Conservation (phyloP, 2,888 invertebrate genomes). For the Abscondita cerata region DNA sequence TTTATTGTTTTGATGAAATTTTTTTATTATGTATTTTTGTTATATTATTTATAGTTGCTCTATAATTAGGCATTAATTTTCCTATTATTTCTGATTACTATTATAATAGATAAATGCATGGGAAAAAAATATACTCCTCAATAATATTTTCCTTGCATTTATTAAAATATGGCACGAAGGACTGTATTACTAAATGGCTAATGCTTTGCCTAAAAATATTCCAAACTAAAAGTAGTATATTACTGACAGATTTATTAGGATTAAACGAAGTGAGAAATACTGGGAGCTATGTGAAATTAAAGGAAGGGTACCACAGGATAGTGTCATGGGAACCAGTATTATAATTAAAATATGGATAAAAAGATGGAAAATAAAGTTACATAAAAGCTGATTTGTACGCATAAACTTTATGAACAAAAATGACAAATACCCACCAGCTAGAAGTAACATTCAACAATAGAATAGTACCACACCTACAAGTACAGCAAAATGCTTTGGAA, state of each 20-base stretch:
- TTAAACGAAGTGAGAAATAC: not conserved
- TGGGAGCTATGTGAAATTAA: not conserved
- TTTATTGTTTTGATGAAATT: too few relatives aligned
- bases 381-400: too few relatives aligned
- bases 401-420: too few relatives aligned
- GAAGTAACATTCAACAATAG: not conserved
- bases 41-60: too few relatives aligned
- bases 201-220: not conserved
- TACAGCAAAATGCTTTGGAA: too few relatives aligned
- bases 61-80: too few relatives aligned
- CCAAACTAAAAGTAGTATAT: too few relatives aligned
- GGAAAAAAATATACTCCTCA: not conserved
- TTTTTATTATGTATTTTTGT: too few relatives aligned
- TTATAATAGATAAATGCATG: not conserved
- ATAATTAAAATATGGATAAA: not conserved
- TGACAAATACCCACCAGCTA: too few relatives aligned
- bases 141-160: too few relatives aligned
- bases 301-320: too few relatives aligned
- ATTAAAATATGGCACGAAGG: not conserved
- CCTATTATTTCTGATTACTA: not conserved
- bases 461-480: not conserved
- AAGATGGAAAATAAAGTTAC: not conserved
- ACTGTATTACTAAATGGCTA: not conserved
- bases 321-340: not conserved
- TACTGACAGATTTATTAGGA: not conserved